Conservation (phyloP, 2,888 invertebrate genomes). For the Zelleria hepariella region DNA sequence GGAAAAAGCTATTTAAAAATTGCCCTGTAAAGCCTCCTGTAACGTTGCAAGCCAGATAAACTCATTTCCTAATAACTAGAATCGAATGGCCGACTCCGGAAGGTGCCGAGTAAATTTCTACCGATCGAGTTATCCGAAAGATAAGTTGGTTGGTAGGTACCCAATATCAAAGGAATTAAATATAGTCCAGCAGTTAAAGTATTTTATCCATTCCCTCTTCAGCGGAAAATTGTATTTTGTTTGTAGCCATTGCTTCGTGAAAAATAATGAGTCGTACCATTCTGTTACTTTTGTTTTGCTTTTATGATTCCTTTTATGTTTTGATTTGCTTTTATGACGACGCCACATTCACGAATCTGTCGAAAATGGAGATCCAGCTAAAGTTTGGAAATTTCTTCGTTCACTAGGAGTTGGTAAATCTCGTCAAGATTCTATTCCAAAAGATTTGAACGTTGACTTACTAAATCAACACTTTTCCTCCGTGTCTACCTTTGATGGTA, state of each 20-base stretch:
- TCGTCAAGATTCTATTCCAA: too few species aligned
- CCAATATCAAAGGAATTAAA: conserved; percentile 16
- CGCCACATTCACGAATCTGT: too few species aligned
- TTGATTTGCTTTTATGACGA: too few species aligned
- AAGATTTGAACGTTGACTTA: too few species aligned
- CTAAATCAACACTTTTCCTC: too few species aligned
- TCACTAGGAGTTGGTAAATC: too few species aligned
- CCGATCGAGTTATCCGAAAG: background rate
- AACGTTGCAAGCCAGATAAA: background rate
- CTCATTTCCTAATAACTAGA: background rate
- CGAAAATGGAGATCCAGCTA: too few species aligned
- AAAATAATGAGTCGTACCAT: background rate
- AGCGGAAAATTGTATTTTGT: conserved; percentile 14
- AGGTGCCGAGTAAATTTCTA: background rate
- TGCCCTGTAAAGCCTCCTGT: too few species aligned
- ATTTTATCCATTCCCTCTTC: conserved; percentile 11
- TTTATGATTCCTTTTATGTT: background rate
- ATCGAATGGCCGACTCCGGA: background rate
- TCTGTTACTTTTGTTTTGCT: background rate
- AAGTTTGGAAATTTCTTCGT: too few species aligned
- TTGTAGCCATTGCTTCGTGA: background rate
- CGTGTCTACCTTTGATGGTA: too few species aligned
- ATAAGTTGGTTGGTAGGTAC: background rate
- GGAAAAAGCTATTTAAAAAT: too few species aligned
- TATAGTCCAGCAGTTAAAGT: conserved; percentile 12